Evolutionary conservation across 2,888 invertebrate species (phyloP).

Genomic region (Chromoteleia sp.): DNA sequence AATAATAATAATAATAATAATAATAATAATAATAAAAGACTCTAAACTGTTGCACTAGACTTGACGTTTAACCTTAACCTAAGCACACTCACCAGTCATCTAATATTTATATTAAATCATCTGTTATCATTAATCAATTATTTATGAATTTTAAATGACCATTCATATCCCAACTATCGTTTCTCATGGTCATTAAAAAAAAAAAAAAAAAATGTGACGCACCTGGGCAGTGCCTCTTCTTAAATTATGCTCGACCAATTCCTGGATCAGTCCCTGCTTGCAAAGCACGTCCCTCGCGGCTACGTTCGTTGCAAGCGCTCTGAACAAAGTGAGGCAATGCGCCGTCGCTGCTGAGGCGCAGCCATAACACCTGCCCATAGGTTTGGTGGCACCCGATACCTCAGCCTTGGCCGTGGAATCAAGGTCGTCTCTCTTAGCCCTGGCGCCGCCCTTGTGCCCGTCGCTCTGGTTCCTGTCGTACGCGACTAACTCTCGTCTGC

Average conservation of each 20-base stretch:
- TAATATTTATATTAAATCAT: no score
- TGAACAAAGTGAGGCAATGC: conserved; percentile 95
- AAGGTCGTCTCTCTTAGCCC: conserved; percentile 24
- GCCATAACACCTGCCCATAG: conserved; percentile 91
- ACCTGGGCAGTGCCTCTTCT: conserved; percentile 92
- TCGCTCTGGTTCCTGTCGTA: conserved; percentile 93
- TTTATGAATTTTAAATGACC: no score
- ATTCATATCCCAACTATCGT: no score
- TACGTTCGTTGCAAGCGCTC: conserved; percentile 93
- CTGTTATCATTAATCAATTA: no score
- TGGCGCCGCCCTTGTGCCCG: conserved; percentile 84
- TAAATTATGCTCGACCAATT: conserved; percentile 95
- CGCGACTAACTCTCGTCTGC: conserved; percentile 94
- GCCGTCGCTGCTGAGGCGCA: conserved; percentile 96
- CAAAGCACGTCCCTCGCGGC: conserved; percentile 91
- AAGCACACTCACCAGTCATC: no score
- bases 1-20: no score
- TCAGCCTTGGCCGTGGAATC: conserved; percentile 70
- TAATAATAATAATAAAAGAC: no score
- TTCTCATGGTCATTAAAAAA: no score
- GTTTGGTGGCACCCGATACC: conserved; percentile 77
- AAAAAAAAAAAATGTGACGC: not conserved
- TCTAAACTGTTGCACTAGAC: no score
- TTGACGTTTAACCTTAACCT: no score
- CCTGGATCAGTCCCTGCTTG: conserved; percentile 94